Conservation (phyloP, 2,113 vertebrate species). For the Cricetomys ansorgei region DNA sequence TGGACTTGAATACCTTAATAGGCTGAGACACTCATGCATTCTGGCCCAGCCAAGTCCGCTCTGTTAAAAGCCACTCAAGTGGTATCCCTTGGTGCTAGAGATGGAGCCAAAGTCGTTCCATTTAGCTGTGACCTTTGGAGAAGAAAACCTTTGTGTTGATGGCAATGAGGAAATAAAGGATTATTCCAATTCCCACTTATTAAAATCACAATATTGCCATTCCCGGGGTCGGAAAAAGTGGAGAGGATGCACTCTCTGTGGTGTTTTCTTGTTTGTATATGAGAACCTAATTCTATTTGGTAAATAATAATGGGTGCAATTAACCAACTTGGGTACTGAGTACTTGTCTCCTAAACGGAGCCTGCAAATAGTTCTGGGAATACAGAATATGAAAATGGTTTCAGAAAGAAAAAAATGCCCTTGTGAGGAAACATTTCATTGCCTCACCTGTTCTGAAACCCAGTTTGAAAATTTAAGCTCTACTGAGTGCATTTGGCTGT, state of each 20-base stretch:
- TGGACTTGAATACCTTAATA: constrained; percentile 58
- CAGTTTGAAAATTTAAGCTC: constrained; percentile 17
- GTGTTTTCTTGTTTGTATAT: not conserved
- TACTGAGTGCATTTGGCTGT: not conserved
- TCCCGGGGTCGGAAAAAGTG: constrained; percentile 35
- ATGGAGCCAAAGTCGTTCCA: constrained; percentile 52
- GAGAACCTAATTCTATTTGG: constrained; percentile 53
- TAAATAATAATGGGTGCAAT: constrained; percentile 58
- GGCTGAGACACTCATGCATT: constrained; percentile 26
- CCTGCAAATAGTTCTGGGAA: constrained; percentile 21
- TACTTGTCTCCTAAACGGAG: constrained; percentile 45
- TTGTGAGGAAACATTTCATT: not conserved
- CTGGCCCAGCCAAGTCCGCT: constrained; percentile 38
- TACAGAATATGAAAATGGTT: constrained; percentile 41
- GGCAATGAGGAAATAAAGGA: constrained; percentile 16
- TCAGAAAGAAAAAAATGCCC: not conserved
- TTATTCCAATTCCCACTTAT: constrained; percentile 40
- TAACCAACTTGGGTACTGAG: constrained; percentile 46
- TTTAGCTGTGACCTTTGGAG: constrained; percentile 57
- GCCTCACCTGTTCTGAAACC: not conserved
- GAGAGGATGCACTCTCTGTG: not conserved
- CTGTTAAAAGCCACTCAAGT: constrained; percentile 63
- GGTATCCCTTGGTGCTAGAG: constrained; percentile 57
- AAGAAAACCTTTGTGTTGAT: constrained; percentile 46
- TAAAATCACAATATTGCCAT: constrained; percentile 64